Conservation (phyloP, 2,797 vertebrate species). For the Acanthopagrus latus region DNA sequence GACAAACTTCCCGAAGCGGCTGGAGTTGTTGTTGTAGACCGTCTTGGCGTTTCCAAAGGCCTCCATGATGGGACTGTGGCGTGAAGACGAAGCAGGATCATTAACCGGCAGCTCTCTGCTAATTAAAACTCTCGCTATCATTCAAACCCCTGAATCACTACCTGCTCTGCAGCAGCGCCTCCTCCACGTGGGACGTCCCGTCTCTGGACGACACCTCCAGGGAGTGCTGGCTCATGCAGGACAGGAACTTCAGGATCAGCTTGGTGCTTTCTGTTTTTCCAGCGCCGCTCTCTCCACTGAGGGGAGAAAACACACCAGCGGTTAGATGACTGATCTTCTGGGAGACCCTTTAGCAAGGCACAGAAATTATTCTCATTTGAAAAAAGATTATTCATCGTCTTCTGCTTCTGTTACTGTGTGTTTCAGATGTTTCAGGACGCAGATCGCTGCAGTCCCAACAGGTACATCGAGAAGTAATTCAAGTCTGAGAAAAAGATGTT, state of each 20-base stretch:
- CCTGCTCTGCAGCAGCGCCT: slow-evolving; percentile 98
- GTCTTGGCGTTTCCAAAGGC: slow-evolving; percentile 98
- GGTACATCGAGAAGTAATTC: background rate
- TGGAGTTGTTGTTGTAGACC: slow-evolving; percentile 99
- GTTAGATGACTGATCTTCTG: background rate
- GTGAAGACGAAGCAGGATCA: rapidly evolving
- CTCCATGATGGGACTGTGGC: slow-evolving; percentile 95
- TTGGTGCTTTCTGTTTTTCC: slow-evolving; percentile 99
- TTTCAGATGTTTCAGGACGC: background rate
- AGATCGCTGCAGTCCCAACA: background rate
- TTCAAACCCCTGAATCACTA: slow-evolving; percentile 36
- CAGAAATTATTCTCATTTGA: background rate
- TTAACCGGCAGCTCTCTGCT: rapidly evolving
- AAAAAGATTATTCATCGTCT: no score
- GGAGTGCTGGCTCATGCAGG: slow-evolving; percentile 94
- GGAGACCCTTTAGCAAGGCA: background rate
- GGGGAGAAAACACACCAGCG: background rate
- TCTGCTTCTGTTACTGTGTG: background rate
- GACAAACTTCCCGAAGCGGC: slow-evolving; percentile 98
- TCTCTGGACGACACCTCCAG: slow-evolving; percentile 88
- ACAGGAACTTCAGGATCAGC: slow-evolving; percentile 95
- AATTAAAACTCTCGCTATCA: rapidly evolving
- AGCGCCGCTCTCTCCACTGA: slow-evolving; percentile 97
- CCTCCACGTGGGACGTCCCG: slow-evolving; percentile 91
- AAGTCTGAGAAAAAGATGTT: background rate